These are phyloP conservation scores for Netelia fuscicornis DNA, from an alignment of 2,888 invertebrate species.

Conservation along the genomic window DNA sequence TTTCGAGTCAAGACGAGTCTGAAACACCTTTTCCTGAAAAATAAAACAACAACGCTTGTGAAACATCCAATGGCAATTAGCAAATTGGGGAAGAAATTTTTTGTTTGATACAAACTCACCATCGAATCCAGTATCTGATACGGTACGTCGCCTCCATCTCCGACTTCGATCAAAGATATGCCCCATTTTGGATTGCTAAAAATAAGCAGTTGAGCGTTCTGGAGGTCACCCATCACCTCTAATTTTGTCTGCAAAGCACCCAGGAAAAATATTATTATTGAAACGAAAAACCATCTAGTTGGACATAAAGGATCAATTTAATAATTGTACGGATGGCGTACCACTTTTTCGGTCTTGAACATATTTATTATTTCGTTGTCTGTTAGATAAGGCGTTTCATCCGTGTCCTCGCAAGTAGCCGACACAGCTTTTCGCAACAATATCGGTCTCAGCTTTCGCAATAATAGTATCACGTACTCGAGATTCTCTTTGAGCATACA, in stretches of 20 bases:
- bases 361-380: conserved; percentile 88
- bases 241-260: conserved; percentile 82
- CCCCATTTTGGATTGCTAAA: conserved; percentile 91
- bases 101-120: conserved; percentile 79
- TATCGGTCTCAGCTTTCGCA: conserved; percentile 89
- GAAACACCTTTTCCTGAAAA: conserved; percentile 86
- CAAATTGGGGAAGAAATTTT: too few species aligned
- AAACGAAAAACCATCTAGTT: conserved; percentile 18
- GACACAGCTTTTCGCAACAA: conserved; percentile 87
- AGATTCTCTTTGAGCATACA: conserved; percentile 89
- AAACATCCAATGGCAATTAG: background rate
- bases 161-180: conserved; percentile 87
- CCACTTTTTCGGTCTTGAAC: conserved; percentile 85
- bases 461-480: conserved; percentile 87
- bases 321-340: conserved; percentile 71
- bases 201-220: conserved; percentile 89
- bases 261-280: conserved; percentile 21
- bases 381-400: conserved; percentile 87
- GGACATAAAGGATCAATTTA: background rate
- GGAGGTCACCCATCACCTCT: conserved; percentile 86
- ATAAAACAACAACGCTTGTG: conserved; percentile 56
- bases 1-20: conserved; percentile 86
- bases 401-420: conserved; percentile 86
- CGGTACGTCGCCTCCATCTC: conserved; percentile 79
- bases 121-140: conserved; percentile 81